Evolutionary conservation across 2,888 invertebrate genomes (phyloP).

Genomic region (Nephrotoma appendiculata): DNA sequence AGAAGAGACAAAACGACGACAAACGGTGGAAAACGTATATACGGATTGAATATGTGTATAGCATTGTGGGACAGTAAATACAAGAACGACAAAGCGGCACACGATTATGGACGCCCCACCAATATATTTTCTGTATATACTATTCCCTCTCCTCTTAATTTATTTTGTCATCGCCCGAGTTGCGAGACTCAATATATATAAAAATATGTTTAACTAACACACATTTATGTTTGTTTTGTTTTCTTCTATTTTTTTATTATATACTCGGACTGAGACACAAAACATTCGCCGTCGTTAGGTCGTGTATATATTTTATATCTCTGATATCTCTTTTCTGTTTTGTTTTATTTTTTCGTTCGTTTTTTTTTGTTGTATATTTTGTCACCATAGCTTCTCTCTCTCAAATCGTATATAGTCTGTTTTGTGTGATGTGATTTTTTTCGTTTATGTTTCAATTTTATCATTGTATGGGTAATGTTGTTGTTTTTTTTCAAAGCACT

Average conservation of each 20-base stretch:
- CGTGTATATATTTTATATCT: not conserved
- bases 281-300: slow-evolving; percentile 2
- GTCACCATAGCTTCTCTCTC: not conserved
- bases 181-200: not conserved
- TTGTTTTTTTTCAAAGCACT: slow-evolving; percentile 3
- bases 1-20: slow-evolving; percentile 3
- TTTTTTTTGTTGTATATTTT: not conserved
- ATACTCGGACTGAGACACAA: not conserved
- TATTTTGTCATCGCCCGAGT: not conserved
- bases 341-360: not conserved
- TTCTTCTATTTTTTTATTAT: not conserved
- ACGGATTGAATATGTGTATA: not conserved
- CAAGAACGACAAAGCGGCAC: not conserved
- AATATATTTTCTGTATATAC: not conserved
- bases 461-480: not conserved
- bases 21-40: not conserved
- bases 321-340: not conserved
- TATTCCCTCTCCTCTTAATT: not conserved
- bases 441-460: not conserved
- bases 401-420: not conserved
- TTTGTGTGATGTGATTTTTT: not conserved
- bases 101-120: slow-evolving; percentile 1
- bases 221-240: not conserved
- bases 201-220: not conserved
- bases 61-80: not conserved